These are phyloP conservation scores for Aldrovandia affinis DNA, from an alignment of 2,797 vertebrate genomes.

Conservation along the genomic window DNA sequence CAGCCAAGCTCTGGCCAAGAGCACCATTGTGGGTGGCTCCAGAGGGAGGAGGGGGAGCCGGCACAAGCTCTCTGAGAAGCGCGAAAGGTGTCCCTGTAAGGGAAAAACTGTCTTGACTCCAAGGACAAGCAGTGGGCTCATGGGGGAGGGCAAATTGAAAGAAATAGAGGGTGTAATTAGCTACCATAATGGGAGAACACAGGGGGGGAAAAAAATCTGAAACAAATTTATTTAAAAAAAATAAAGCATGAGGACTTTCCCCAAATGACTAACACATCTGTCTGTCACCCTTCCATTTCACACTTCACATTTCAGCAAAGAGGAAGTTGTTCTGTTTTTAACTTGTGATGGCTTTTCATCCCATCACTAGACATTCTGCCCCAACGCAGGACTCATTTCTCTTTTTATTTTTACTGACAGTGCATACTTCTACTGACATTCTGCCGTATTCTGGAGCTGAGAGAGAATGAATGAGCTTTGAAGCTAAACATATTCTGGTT, in stretches of 20 bases:
- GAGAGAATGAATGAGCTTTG: constrained; percentile 39
- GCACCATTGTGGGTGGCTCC: too few relatives aligned
- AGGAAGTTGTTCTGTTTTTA: constrained; percentile 55
- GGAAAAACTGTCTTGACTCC: too few relatives aligned
- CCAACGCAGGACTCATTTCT: constrained; percentile 60
- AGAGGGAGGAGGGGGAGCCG: too few relatives aligned
- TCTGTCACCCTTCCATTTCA: constrained; percentile 57
- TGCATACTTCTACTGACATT: constrained; percentile 63
- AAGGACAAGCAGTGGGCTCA: too few relatives aligned
- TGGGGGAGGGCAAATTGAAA: too few relatives aligned
- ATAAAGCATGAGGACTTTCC: constrained; percentile 36
- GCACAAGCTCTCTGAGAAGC: too few relatives aligned
- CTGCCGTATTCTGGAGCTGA: constrained; percentile 51
- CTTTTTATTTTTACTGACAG: constrained; percentile 64
- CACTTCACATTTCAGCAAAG: constrained; percentile 61
- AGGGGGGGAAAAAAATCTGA: too few relatives aligned
- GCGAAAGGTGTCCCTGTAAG: too few relatives aligned
- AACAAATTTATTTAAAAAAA: too few relatives aligned
- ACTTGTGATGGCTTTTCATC: constrained; percentile 61
- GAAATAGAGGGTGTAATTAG: too few relatives aligned
- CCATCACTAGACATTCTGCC: constrained; percentile 58
- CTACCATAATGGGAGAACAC: too few relatives aligned
- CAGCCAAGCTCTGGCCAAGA: too few relatives aligned
- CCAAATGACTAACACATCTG: constrained; percentile 37
- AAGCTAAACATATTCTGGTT: constrained; percentile 20